Conservation (phyloP, 2,113 vertebrate genomes). For the Indicator maculatus region DNA sequence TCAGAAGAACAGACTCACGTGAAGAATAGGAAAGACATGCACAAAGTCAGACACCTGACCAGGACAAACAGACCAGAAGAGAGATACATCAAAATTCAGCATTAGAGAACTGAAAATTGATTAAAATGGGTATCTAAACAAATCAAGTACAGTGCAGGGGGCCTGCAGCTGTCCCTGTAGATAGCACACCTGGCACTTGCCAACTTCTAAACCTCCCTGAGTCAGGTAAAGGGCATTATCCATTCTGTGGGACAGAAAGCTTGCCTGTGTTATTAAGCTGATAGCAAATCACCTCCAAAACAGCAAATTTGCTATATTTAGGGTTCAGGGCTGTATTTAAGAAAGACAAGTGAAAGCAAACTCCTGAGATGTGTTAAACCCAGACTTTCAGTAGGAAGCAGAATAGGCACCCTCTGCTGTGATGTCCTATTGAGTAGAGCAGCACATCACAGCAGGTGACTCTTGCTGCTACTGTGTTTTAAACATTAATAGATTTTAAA, state of each 20-base stretch:
- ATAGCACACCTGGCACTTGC: not conserved
- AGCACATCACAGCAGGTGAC: not conserved
- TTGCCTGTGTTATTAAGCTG: not conserved
- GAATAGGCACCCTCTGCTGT: no score
- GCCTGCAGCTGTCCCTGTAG: not conserved
- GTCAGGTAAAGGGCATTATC: not conserved
- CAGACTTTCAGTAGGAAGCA: not conserved
- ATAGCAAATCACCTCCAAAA: not conserved
- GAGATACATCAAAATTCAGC: not conserved
- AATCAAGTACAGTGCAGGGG: not conserved
- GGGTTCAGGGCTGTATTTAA: not conserved
- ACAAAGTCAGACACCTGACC: not conserved
- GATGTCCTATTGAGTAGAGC: not conserved
- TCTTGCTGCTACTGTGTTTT: accelerated
- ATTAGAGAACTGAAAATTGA: not conserved
- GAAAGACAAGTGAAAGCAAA: not conserved
- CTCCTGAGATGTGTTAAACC: not conserved
- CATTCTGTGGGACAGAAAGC: not conserved
- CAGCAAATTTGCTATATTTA: not conserved
- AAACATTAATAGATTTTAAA: not conserved
- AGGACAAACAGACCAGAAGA: not conserved
- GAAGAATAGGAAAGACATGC: not conserved
- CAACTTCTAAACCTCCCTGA: not conserved
- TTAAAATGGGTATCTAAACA: not conserved
- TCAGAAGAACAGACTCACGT: not conserved